A percentile compares a stretch with the other conserved stretches of the same genome.
These are phyloP conservation scores for Epicauta chinensis DNA, from an alignment of 1,140 invertebrate genomes.

Conservation along the genomic window DNA sequence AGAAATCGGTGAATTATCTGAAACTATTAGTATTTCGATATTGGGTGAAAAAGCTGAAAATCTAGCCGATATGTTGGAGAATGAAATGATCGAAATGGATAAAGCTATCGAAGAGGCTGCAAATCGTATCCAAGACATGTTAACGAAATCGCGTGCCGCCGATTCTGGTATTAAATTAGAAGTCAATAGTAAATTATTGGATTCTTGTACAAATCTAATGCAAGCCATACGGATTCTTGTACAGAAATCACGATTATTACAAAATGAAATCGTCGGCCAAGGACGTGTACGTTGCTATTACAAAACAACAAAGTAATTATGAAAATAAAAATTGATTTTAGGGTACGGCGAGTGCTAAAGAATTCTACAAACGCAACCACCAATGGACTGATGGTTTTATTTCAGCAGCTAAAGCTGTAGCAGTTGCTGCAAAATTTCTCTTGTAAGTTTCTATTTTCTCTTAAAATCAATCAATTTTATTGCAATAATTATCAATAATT, in stretches of 20 bases:
- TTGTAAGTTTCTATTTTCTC: conserved; percentile 60
- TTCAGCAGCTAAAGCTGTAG: conserved; percentile 96
- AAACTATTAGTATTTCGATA: conserved; percentile 42
- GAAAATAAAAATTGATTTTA: conserved; percentile 31
- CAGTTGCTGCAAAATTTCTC: conserved; percentile 87
- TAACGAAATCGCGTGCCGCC: conserved; percentile 74
- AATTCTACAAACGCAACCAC: conserved; percentile 98
- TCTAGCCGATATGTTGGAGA: conserved; percentile 70
- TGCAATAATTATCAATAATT: background rate
- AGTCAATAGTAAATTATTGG: conserved; percentile 96
- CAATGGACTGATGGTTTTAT: conserved; percentile 98
- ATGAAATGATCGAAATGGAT: conserved; percentile 85
- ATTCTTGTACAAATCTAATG: conserved; percentile 95
- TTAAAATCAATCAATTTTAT: background rate
- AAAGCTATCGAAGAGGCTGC: conserved; percentile 80
- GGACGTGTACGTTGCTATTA: conserved; percentile 58
- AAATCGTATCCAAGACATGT: conserved; percentile 75
- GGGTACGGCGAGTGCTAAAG: conserved; percentile 77
- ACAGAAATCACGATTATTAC: conserved; percentile 78
- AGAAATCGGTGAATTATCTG: conserved; percentile 50
- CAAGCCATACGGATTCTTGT: conserved; percentile 84
- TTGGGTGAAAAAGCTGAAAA: conserved; percentile 47
- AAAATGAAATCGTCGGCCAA: conserved; percentile 86
- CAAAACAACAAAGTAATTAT: background rate
- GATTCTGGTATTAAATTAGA: conserved; percentile 93